phyloP scores from a whole-genome alignment of 2,888 invertebrate genomes.

The Eristalis intricaria region DNA sequence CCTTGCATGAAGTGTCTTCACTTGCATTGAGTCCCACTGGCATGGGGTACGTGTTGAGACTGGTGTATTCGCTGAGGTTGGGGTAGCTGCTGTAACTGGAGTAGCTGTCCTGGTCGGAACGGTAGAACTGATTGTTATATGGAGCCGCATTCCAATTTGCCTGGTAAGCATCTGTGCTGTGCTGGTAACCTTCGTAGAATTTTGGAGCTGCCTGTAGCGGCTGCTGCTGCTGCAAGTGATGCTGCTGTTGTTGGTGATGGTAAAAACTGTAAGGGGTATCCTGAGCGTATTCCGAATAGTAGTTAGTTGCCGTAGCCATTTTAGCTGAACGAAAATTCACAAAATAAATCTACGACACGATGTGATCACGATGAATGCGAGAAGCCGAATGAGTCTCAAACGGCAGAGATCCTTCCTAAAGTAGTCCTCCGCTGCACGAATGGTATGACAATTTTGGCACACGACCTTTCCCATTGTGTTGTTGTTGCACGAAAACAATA shows the following conservation, averaged over 20 bases:
- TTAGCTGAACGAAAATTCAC: slow-evolving; percentile 25
- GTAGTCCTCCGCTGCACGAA: slow-evolving; percentile 71
- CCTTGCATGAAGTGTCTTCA: neutral
- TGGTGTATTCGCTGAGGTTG: slow-evolving; percentile 14
- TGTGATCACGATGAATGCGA: slow-evolving; percentile 77
- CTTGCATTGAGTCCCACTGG: neutral
- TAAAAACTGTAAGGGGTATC: slow-evolving; percentile 56
- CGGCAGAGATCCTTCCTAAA: slow-evolving; percentile 76
- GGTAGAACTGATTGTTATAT: slow-evolving; percentile 66
- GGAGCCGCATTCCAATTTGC: slow-evolving; percentile 60
- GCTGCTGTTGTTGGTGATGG: slow-evolving; percentile 54
- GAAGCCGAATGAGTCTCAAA: slow-evolving; percentile 77
- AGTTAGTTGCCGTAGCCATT: slow-evolving; percentile 79
- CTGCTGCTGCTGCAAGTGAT: slow-evolving; percentile 24
- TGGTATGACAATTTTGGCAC: slow-evolving; percentile 76
- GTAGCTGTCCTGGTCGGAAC: slow-evolving; percentile 49
- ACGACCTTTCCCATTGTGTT: slow-evolving; percentile 75
- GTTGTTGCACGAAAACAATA: slow-evolving; percentile 71
- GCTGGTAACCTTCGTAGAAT: slow-evolving; percentile 53
- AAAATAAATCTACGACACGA: slow-evolving; percentile 58
- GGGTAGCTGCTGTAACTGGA: slow-evolving; percentile 73
- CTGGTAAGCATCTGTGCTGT: slow-evolving; percentile 71
- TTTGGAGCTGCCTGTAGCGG: slow-evolving; percentile 30
- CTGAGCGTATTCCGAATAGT: slow-evolving; percentile 76
- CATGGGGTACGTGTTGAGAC: neutral